A percentile compares a stretch with the other conserved stretches of the same genome.
These are phyloP conservation scores for Tinea semifulvella DNA, from an alignment of 2,888 invertebrate species.

Conservation along the genomic window DNA sequence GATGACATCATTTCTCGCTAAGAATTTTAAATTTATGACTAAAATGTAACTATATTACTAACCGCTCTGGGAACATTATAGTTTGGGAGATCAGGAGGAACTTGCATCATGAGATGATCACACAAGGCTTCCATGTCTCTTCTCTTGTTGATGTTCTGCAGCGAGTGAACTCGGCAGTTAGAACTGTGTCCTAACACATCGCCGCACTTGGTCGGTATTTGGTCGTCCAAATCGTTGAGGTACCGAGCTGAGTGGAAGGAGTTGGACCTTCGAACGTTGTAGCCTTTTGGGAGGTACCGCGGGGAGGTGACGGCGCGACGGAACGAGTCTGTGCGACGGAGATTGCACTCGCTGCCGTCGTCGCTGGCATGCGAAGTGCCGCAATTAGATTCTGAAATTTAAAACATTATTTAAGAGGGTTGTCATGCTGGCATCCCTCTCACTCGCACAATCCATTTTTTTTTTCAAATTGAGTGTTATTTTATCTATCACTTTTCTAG, in stretches of 20 bases:
- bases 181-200: constrained; percentile 32
- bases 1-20: too few species aligned
- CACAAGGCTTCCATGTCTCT: constrained; percentile 48
- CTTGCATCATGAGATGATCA: constrained; percentile 49
- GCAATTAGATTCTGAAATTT: constrained; percentile 47
- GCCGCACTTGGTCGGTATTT: constrained; percentile 27
- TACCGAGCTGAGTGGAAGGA: constrained; percentile 53
- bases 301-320: constrained; percentile 35
- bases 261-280: constrained; percentile 46
- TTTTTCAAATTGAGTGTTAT: too few species aligned
- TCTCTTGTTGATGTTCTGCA: constrained; percentile 50
- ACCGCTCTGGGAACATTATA: constrained; percentile 50
- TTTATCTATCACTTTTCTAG: too few species aligned
- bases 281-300: constrained; percentile 34
- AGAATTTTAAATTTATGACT: too few species aligned
- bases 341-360: constrained; percentile 53
- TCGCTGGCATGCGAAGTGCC: constrained; percentile 56
- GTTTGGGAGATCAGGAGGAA: constrained; percentile 42
- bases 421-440: too few species aligned
- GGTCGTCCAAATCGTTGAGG: constrained; percentile 37
- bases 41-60: constrained; percentile 19
- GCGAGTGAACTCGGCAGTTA: constrained; percentile 48
- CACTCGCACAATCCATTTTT: too few species aligned
- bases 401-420: too few species aligned
- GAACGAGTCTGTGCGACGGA: constrained; percentile 51